Evolutionary conservation across 2,797 vertebrate species (phyloP), one percentile per base, ranked within the genome.

Genomic region (Sebastes trivittatus): DNA sequence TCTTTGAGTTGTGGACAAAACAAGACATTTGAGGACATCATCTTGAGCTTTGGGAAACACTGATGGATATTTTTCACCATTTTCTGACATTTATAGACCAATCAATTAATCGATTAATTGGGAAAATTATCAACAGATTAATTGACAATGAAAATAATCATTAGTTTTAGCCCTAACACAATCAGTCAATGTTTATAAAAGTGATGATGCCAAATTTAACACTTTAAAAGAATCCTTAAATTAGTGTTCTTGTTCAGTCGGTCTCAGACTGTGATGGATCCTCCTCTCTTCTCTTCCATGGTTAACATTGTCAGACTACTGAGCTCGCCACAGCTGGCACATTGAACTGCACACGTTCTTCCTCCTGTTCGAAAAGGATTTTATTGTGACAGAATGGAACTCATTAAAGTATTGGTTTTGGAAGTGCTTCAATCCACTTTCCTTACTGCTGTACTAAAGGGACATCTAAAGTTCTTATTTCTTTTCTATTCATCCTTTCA

Each of bases 331-430:
- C 61, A 1, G 16, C 62, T 71, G 67, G 29, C 34, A 70, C 82
- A 61, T 75, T 76, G 49, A 77, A 74, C 80, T 25, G 49, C 78
- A 70, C 36, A 30, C 38, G 36, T 72, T 74, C 22, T 75, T 72
- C 66, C 56, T 75, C 23, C 71, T 78, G 29, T 78, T 69, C 2
- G 5, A 71, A 59, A 80, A 67, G 63, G 25, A 62, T 72, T 81
- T 67, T 77, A 72, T 65, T 16, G 71, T 78, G 58, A 66, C 62
- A 69, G 42, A 69, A 56, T 6, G 6, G 70, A 14, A 73, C 55
- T 75, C 38, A 72, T 81, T 77, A 64, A 71, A 78, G 42, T 77
- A 63, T 77, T 71, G 2, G 36, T 59, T 68, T 74, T 77, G 65
- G 68, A 64, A 34, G 20, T 3, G 54, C 70, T 68, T 85, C 69